A percentile compares a stretch with the other conserved stretches of the same genome.
Conservation (phyloP, 2,797 vertebrate species). For the Enteromius thamalakanensis region DNA sequence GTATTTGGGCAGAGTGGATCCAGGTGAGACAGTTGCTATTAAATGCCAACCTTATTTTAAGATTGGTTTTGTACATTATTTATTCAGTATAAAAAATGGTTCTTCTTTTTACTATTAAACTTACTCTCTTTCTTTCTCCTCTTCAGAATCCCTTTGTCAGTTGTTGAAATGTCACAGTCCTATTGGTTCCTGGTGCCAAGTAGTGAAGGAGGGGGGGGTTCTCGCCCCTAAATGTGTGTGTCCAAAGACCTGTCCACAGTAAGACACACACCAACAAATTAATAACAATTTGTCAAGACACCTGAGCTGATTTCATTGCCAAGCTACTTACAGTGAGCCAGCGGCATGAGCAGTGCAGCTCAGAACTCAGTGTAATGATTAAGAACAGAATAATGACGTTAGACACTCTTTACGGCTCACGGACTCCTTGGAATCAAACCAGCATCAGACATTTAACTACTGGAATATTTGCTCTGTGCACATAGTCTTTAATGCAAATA, state of each 20-base stretch:
- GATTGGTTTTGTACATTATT: not conserved
- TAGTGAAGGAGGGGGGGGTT: constrained; percentile 64
- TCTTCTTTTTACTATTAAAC: constrained; percentile 15
- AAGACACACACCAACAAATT: constrained; percentile 26
- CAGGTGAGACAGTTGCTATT: constrained; percentile 67
- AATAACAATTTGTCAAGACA: not conserved
- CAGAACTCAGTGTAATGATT: not conserved
- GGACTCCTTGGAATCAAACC: constrained; percentile 36
- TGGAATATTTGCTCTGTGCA: not conserved
- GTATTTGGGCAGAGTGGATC: constrained; percentile 75
- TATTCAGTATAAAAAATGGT: not conserved
- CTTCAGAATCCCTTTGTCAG: constrained; percentile 70
- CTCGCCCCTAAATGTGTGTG: constrained; percentile 68
- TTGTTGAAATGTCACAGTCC: constrained; percentile 72
- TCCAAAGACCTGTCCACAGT: constrained; percentile 71
- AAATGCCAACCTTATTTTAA: not conserved
- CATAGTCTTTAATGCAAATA: constrained; percentile 11
- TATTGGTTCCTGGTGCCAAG: constrained; percentile 72
- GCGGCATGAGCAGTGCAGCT: not conserved
- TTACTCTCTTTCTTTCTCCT: not conserved
- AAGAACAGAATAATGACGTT: constrained; percentile 20
- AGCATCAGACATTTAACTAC: constrained; percentile 19
- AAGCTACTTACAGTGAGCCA: constrained; percentile 12
- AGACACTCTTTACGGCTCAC: constrained; percentile 14
- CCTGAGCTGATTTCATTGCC: constrained; percentile 12